Evolutionary conservation across 2,888 invertebrate species (phyloP).

Genomic region (Eupithecia dodoneata): DNA sequence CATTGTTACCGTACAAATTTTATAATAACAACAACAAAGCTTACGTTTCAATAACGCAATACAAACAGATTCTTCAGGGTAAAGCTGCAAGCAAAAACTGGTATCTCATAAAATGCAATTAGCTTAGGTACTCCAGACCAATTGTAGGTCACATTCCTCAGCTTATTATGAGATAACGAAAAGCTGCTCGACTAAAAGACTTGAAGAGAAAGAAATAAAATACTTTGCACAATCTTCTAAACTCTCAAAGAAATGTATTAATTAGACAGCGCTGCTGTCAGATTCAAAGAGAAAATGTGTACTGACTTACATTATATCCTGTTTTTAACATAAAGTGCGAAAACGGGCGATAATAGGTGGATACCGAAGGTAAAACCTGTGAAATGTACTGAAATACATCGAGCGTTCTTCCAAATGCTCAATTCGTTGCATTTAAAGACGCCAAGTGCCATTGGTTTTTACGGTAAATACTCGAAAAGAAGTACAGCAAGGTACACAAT

Average conservation of each 20-base stretch:
- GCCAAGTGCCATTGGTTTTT: slow-evolving; percentile 25
- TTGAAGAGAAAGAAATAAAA: not conserved
- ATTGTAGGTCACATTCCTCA: not conserved
- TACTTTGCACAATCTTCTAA: not conserved
- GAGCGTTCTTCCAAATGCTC: slow-evolving; percentile 25
- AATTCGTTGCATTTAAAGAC: slow-evolving; percentile 23
- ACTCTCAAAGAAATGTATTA: not conserved
- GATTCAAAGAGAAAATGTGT: slow-evolving; percentile 16
- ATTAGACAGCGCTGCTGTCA: slow-evolving; percentile 3
- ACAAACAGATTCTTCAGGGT: not conserved
- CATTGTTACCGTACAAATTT: not conserved
- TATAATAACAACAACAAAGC: not conserved
- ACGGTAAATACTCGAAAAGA: slow-evolving; percentile 7
- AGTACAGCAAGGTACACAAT: not conserved
- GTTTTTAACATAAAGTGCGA: not conserved
- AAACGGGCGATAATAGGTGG: not conserved
- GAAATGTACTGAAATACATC: slow-evolving; percentile 36
- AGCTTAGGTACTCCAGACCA: not conserved
- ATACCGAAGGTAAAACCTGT: not conserved
- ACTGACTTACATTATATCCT: not conserved
- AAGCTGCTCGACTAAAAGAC: not conserved
- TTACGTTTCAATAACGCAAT: not conserved
- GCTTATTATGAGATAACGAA: not conserved
- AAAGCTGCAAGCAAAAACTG: not conserved
- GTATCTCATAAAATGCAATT: not conserved